phyloP scores from a whole-genome alignment of 2,113 vertebrate genomes.

The Cyanocitta stelleri region DNA sequence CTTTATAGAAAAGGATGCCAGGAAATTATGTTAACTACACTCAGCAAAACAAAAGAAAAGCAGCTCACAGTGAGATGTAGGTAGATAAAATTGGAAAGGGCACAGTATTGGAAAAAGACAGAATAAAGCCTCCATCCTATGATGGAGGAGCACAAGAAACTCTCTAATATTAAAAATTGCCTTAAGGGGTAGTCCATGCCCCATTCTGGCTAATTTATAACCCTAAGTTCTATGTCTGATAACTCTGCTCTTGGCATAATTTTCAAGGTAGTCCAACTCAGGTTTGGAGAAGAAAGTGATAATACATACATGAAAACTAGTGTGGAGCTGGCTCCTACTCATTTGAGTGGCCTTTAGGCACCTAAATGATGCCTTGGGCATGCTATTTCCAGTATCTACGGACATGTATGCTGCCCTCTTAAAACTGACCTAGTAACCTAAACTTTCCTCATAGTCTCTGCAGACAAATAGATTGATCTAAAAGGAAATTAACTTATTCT shows the following conservation, averaged over 20 bases:
- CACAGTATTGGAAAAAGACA: background rate
- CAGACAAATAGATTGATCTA: background rate
- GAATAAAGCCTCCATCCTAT: background rate
- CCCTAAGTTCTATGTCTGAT: background rate
- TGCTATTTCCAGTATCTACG: background rate
- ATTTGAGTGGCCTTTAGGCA: background rate
- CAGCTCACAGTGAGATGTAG: background rate
- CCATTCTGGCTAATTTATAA: background rate
- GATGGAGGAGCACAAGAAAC: background rate
- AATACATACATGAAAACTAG: background rate
- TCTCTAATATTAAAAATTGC: background rate
- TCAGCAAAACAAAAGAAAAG: background rate
- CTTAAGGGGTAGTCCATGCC: background rate
- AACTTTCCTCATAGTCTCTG: background rate
- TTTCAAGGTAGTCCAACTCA: background rate
- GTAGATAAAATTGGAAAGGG: background rate
- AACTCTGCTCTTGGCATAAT: background rate
- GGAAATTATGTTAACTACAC: background rate
- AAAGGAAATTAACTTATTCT: background rate
- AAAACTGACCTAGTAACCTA: background rate
- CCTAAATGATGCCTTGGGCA: background rate
- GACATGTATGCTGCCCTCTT: background rate
- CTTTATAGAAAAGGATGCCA: background rate
- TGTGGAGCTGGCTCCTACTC: background rate
- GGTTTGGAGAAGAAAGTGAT: background rate